A percentile compares a stretch with the other conserved stretches of the same genome.
These are phyloP conservation scores for Drosophila elegans DNA, from an alignment of 1,140 invertebrate genomes.

Conservation along the genomic window DNA sequence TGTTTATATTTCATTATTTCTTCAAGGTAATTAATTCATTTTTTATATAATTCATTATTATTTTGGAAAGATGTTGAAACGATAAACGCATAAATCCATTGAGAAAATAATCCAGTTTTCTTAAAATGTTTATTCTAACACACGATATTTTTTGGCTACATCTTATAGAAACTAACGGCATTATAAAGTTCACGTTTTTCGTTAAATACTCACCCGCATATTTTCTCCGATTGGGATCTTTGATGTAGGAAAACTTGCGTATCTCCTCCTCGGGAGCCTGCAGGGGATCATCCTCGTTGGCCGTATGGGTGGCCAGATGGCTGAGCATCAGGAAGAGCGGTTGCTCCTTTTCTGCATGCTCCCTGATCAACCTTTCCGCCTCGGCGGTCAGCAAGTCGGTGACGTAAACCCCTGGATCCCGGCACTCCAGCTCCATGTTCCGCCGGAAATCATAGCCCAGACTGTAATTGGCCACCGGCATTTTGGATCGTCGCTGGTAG, in stretches of 20 bases:
- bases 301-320: slow-evolving; percentile 92
- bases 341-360: slow-evolving; percentile 86
- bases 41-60: too few species aligned
- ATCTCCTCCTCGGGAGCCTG: slow-evolving; percentile 92
- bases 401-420: slow-evolving; percentile 88
- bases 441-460: slow-evolving; percentile 90
- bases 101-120: too few species aligned
- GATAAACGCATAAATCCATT: too few species aligned
- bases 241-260: slow-evolving; percentile 90
- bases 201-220: slow-evolving; percentile 89
- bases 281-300: slow-evolving; percentile 88
- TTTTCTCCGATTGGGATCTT: slow-evolving; percentile 89
- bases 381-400: slow-evolving; percentile 92
- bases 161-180: too few species aligned
- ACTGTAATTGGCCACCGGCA: slow-evolving; percentile 85
- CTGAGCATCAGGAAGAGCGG: slow-evolving; percentile 93
- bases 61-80: too few species aligned
- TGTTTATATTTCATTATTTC: too few species aligned
- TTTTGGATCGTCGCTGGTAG: slow-evolving; percentile 89
- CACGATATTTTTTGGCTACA: too few species aligned
- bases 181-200: too few species aligned
- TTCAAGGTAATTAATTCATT: too few species aligned
- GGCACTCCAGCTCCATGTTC: slow-evolving; percentile 87
- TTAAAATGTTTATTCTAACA: too few species aligned
- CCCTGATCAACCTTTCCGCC: slow-evolving; percentile 89